Evolutionary conservation across 2,888 invertebrate species (phyloP).

Genomic region (Torymus aiolomorphi): DNA sequence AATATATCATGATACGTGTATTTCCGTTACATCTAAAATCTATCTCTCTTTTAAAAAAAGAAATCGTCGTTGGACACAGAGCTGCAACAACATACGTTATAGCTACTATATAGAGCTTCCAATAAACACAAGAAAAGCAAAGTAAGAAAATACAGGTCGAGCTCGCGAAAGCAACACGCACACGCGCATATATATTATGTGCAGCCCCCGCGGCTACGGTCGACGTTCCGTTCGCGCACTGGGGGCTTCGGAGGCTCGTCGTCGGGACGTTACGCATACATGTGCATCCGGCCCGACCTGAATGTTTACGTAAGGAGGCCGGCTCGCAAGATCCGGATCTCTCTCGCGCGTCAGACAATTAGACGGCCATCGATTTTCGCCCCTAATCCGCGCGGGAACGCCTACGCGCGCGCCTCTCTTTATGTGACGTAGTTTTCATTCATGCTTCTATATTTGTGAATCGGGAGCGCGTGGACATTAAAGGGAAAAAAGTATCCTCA

Average conservation of each 20-base stretch:
- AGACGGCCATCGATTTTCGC: constrained; percentile 29
- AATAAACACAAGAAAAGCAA: too few species aligned
- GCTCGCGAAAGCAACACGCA: too few species aligned
- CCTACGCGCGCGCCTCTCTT: neutral
- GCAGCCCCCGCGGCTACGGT: neutral
- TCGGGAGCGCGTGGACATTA: neutral
- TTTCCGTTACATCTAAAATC: too few species aligned
- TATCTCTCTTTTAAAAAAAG: too few species aligned
- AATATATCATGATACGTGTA: too few species aligned
- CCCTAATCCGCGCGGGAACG: constrained; percentile 33
- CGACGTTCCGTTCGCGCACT: neutral
- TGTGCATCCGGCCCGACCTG: neutral
- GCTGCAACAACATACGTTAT: too few species aligned
- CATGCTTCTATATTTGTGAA: neutral
- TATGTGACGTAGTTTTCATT: constrained; percentile 34
- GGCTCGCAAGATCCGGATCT: constrained; percentile 10
- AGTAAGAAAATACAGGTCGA: too few species aligned
- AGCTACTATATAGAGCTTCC: too few species aligned
- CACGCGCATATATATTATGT: neutral
- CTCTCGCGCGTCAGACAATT: constrained; percentile 37
- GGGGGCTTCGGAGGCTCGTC: constrained; percentile 23
- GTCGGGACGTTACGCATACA: neutral
- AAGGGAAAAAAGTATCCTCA: too few species aligned
- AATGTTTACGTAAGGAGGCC: constrained; percentile 41
- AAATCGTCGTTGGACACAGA: too few species aligned